A percentile compares a stretch with the other conserved stretches of the same genome.
Evolutionary conservation across 2,888 invertebrate species (phyloP).

Genomic region (Nipponacmea schrenckii): DNA sequence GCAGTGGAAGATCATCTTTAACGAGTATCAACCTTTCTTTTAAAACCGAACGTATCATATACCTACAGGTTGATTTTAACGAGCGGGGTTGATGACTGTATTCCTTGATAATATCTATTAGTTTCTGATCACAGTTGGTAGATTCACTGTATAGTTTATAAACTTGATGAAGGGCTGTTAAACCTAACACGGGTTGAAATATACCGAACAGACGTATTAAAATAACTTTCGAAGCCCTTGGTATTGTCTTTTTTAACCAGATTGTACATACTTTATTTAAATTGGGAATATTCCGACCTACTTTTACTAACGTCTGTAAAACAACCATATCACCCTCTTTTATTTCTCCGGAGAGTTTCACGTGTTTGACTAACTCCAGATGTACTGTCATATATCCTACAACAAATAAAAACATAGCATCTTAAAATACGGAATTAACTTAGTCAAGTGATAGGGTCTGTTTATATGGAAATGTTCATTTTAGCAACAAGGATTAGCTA

Average conservation of each 20-base stretch:
- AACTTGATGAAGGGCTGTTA: background rate
- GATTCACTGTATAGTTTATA: constrained; percentile 4
- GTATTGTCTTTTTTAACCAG: constrained; percentile 21
- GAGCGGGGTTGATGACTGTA: constrained; percentile 17
- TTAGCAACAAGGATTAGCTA: too few relatives aligned
- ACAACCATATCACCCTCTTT: constrained; percentile 18
- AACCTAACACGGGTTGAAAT: background rate
- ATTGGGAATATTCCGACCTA: constrained; percentile 30
- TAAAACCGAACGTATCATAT: constrained; percentile 36
- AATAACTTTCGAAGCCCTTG: background rate
- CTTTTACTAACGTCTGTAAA: constrained; percentile 30
- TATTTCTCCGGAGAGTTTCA: background rate
- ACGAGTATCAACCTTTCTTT: constrained; percentile 38
- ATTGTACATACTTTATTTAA: constrained; percentile 25
- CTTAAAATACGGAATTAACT: background rate
- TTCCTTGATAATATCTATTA: background rate
- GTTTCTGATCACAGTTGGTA: constrained; percentile 9
- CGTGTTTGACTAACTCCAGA: constrained; percentile 33
- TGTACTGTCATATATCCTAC: constrained; percentile 39
- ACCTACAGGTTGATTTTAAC: constrained; percentile 38
- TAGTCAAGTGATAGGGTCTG: too few relatives aligned
- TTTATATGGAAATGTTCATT: too few relatives aligned
- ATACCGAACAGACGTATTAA: background rate
- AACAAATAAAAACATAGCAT: constrained; percentile 13
- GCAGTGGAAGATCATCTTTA: constrained; percentile 37